These are phyloP conservation scores for Lamprotornis superbus DNA, from an alignment of 2,113 vertebrate species.

Conservation along the genomic window DNA sequence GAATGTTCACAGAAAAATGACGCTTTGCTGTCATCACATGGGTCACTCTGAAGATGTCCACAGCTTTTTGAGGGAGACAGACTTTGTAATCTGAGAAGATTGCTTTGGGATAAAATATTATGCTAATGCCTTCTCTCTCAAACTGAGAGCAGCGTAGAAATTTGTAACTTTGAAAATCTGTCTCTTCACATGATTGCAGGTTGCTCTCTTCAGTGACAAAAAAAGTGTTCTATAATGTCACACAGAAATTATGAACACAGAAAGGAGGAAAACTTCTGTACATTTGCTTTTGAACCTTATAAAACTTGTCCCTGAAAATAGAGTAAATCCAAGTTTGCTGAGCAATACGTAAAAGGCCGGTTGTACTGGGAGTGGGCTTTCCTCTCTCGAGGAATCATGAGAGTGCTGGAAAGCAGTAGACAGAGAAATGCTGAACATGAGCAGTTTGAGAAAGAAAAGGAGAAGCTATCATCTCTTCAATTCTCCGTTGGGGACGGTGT, in stretches of 20 bases:
- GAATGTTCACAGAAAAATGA: not conserved
- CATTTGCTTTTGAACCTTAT: not conserved
- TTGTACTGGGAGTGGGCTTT: not conserved
- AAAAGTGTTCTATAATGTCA: not conserved
- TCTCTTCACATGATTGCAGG: not conserved
- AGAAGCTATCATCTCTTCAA: not conserved
- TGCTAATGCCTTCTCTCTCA: not conserved
- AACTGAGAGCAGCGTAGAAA: not conserved
- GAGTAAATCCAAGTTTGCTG: not conserved
- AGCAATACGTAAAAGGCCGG: not conserved
- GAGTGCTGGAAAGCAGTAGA: not conserved
- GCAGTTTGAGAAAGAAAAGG: not conserved
- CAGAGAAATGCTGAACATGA: not conserved
- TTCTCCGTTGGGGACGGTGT: not conserved
- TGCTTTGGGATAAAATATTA: not conserved
- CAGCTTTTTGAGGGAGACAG: not conserved
- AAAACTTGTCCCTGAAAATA: not conserved
- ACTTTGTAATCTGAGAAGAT: not conserved
- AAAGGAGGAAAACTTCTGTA: not conserved
- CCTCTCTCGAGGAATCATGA: constrained; percentile 28
- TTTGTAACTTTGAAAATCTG: not conserved
- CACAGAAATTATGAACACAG: not conserved
- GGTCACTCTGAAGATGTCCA: not conserved
- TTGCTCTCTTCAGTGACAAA: not conserved
- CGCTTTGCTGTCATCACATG: not conserved